These are phyloP conservation scores for Mercenaria mercenaria DNA, from an alignment of 1,140 invertebrate species.

Conservation along the genomic window DNA sequence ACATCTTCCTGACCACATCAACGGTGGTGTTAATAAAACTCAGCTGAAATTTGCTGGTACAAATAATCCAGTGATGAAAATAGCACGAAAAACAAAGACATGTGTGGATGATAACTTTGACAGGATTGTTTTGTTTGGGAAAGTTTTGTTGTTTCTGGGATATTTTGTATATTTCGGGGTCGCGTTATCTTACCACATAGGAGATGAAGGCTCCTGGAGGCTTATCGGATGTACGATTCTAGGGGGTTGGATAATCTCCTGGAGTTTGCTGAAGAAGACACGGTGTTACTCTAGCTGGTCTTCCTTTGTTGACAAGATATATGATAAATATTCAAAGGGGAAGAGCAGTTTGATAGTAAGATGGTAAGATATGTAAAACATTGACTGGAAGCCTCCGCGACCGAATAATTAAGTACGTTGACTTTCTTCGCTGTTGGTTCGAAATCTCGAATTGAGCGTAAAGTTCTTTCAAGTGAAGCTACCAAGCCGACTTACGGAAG, in stretches of 20 bases:
- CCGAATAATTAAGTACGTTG: too few relatives aligned
- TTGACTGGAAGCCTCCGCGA: too few relatives aligned
- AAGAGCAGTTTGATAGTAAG: slow-evolving; percentile 9
- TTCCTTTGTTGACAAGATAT: background rate
- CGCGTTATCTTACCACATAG: slow-evolving; percentile 19
- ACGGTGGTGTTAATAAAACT: background rate
- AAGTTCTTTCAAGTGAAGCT: too few relatives aligned
- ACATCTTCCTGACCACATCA: background rate
- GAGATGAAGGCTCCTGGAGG: slow-evolving; percentile 36
- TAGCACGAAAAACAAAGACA: background rate
- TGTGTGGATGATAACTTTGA: background rate
- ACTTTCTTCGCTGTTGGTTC: too few relatives aligned
- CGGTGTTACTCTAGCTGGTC: background rate
- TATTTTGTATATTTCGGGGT: slow-evolving; percentile 46
- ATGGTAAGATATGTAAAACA: slow-evolving; percentile 33
- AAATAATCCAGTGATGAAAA: background rate
- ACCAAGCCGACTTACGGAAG: too few relatives aligned
- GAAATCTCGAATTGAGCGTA: too few relatives aligned
- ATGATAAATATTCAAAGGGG: slow-evolving; percentile 20
- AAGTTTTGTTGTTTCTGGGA: background rate
- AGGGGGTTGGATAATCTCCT: background rate
- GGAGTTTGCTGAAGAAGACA: slow-evolving; percentile 34
- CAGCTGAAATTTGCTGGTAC: background rate
- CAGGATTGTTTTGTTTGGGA: background rate
- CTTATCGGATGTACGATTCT: slow-evolving; percentile 2